phyloP scores from a whole-genome alignment of 2,113 vertebrate genomes.

The Platichthys stellatus region DNA sequence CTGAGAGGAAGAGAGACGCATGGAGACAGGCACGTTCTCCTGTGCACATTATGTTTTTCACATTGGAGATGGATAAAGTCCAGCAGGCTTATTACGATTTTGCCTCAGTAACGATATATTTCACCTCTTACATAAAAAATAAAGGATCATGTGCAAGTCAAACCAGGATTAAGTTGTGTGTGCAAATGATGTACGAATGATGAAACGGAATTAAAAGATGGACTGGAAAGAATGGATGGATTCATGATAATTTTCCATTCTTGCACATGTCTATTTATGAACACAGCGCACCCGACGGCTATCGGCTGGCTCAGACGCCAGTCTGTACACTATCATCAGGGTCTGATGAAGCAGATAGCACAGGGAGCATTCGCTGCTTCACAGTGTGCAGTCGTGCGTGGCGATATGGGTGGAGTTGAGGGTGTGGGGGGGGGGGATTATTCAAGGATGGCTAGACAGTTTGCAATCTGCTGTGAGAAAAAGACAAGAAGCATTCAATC shows the following conservation, averaged over 20 bases:
- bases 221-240: constrained; percentile 8
- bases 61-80: constrained; percentile 11
- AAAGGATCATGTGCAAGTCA: constrained; percentile 9
- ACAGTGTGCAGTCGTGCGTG: constrained; percentile 69
- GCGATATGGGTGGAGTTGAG: constrained; percentile 67
- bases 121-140: constrained; percentile 8
- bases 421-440: constrained; percentile 31
- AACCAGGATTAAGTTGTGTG: constrained; percentile 1
- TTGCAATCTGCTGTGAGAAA: constrained; percentile 77
- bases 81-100: not conserved
- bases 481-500: constrained; percentile 70
- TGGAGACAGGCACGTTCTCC: constrained; percentile 63
- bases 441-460: constrained; percentile 67
- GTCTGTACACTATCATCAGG: constrained; percentile 75
- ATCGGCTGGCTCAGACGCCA: constrained; percentile 70
- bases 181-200: constrained; percentile 23
- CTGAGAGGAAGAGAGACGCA: constrained; percentile 52
- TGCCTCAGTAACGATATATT: constrained; percentile 1
- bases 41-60: not conserved
- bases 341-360: constrained; percentile 77
- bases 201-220: constrained; percentile 29
- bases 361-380: constrained; percentile 60
- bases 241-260: constrained; percentile 50
- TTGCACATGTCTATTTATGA: constrained; percentile 61
- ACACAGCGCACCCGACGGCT: constrained; percentile 62